Percentiles rank a stretch among this genome's conserved stretches.
These are phyloP conservation scores for Tyrannus savana DNA, from an alignment of 2,113 vertebrate species.

Conservation along the genomic window DNA sequence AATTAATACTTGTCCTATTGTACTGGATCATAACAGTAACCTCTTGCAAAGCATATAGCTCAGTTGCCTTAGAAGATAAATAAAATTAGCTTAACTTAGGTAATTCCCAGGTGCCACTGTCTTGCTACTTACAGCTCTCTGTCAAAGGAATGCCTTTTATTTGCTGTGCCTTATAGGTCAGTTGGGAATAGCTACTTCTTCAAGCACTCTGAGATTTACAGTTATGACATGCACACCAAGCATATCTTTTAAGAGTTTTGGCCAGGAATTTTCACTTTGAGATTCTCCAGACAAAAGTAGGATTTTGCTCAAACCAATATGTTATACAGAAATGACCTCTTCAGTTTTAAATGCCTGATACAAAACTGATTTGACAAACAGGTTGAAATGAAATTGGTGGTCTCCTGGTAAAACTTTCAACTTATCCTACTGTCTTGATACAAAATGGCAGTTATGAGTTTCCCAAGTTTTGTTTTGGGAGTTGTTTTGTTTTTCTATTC, in stretches of 20 bases:
- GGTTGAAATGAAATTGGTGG: neutral
- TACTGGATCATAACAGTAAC: neutral
- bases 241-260: neutral
- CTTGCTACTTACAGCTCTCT: neutral
- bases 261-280: neutral
- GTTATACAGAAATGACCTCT: neutral
- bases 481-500: neutral
- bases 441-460: neutral
- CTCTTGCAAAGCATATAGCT: neutral
- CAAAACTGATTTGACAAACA: neutral
- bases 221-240: neutral
- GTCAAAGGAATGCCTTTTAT: neutral
- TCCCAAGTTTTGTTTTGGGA: neutral
- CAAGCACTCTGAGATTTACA: neutral
- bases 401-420: neutral
- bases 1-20: neutral
- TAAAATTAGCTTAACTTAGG: neutral
- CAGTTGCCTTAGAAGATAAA: neutral
- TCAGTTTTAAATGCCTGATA: neutral
- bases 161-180: neutral
- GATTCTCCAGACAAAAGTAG: neutral
- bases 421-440: neutral
- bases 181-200: neutral
- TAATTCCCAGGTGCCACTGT: neutral
- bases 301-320: neutral